phyloP scores from a whole-genome alignment of 2,113 vertebrate genomes.

The Lucifuga dentata region DNA sequence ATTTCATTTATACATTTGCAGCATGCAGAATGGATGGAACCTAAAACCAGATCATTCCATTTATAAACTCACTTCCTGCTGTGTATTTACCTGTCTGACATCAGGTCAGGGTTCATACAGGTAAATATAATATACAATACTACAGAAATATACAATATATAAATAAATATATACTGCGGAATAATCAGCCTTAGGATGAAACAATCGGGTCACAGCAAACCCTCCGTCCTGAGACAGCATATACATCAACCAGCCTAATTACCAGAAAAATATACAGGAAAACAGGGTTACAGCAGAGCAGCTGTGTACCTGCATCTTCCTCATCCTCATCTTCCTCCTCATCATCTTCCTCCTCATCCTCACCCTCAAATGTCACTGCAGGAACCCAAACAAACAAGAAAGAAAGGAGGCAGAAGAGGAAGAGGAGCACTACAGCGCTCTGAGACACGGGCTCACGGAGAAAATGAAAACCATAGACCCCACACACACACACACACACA shows the following conservation, averaged over 20 bases:
- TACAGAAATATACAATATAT: too few relatives aligned
- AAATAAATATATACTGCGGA: too few relatives aligned
- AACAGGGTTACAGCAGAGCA: constrained; percentile 20
- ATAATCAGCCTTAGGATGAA: neutral
- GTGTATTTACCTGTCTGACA: too few relatives aligned
- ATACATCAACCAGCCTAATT: constrained; percentile 21
- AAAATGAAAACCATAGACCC: constrained; percentile 43
- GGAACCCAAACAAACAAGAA: constrained; percentile 36
- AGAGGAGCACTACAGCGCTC: neutral
- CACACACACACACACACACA: neutral
- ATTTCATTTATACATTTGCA: too few relatives aligned
- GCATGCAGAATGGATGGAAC: too few relatives aligned
- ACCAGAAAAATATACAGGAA: constrained; percentile 13
- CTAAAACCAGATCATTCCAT: too few relatives aligned
- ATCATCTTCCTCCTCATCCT: too few relatives aligned
- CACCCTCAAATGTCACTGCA: constrained; percentile 40
- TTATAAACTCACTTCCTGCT: too few relatives aligned
- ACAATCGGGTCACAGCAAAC: neutral
- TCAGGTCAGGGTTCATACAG: too few relatives aligned
- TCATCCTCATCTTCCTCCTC: too few relatives aligned
- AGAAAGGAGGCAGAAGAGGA: constrained; percentile 20
- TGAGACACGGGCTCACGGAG: neutral
- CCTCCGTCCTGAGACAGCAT: neutral
- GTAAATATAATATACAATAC: too few relatives aligned
- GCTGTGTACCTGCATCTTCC: constrained; percentile 7